phyloP scores from a whole-genome alignment of 2,797 vertebrate genomes.

The Yasuhikotakia modesta region DNA sequence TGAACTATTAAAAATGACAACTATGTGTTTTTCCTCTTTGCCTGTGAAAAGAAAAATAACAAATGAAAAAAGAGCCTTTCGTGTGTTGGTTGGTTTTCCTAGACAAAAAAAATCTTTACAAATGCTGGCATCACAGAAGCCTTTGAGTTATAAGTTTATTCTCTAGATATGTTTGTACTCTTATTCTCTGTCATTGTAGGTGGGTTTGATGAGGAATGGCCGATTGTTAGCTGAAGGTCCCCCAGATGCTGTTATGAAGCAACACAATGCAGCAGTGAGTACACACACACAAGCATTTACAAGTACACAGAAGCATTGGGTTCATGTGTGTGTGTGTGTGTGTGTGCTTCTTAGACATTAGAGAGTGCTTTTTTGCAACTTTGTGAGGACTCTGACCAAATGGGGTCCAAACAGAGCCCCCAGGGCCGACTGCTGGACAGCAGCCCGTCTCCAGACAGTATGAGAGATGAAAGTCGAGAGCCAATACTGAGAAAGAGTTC shows the following conservation, averaged over 20 bases:
- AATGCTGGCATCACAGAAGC: no score
- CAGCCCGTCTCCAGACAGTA: slow-evolving; percentile 70
- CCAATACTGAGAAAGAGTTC: slow-evolving; percentile 68
- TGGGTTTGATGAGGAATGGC: slow-evolving; percentile 81
- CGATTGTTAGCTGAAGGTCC: slow-evolving; percentile 76
- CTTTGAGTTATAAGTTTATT: not conserved
- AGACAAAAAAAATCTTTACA: not conserved
- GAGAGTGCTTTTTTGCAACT: slow-evolving; percentile 81
- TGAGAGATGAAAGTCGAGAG: slow-evolving; percentile 70
- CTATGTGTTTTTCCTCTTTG: not conserved
- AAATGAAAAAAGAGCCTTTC: not conserved
- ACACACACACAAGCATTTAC: not conserved
- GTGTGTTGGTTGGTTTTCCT: not conserved
- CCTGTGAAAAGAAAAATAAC: not conserved
- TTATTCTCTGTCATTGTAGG: slow-evolving; percentile 62
- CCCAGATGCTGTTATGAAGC: slow-evolving; percentile 77
- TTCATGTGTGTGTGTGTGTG: not conserved
- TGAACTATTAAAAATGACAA: no score
- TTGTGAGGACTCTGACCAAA: slow-evolving; percentile 75
- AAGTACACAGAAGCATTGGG: not conserved
- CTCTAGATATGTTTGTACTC: not conserved
- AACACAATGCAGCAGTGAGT: slow-evolving; percentile 76
- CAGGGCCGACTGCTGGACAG: slow-evolving; percentile 55
- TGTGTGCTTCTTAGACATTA: slow-evolving; percentile 70
- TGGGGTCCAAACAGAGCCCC: slow-evolving; percentile 56